Base-by-base conservation (phyloP, 2,888 invertebrate species). In the Eupeodes latifasciatus region DNA sequence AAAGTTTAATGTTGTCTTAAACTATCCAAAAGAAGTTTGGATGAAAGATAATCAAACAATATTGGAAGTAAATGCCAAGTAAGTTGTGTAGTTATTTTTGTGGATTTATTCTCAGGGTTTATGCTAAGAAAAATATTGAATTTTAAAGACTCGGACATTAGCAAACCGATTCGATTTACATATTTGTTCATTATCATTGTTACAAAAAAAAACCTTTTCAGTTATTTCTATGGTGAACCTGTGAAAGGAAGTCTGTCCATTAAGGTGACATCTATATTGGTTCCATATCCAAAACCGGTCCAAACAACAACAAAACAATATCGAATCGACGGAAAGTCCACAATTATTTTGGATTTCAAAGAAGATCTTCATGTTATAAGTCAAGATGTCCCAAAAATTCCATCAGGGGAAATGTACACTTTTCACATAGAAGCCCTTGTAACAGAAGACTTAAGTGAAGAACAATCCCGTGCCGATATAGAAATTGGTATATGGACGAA, bases 201-300 rank as follows among this genome's bases (percentile, higher is more conserved):
- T 27, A 27, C 27, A 27, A 27, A 27, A 27, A 27, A 19, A 55
- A 16, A 19, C 11, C 10, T 64, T 19, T 16, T 19, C 6, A 66
- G 97, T 90, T 97, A 98, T 64, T 92, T 92, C 4, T 92, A 92
- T 92, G 98, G 98, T 0, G 96, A 97, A 91, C 96, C 97, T 34
- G 98, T 98, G 0, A 96, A 95, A 92, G 99, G 98, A 5, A 97
- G 98, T 92, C 96, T 97, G 0, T 97, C 97, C 0, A 94, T 98
- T 0, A 96, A 96, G 49, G 81, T 97, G 0, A 96, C 96, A 91
- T 96, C 98, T 0, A 96, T 96, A 47, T 84, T 89, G 2, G 96
- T 97, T 72, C 78, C 90, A 27, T 27, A 90, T 81, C 2, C 67
- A 85, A 7, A 80, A 86, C 19, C 80, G 74, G 96, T 62, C 66